Evolutionary conservation across 1,140 invertebrate genomes (phyloP).

Genomic region (Littorina saxatilis): DNA sequence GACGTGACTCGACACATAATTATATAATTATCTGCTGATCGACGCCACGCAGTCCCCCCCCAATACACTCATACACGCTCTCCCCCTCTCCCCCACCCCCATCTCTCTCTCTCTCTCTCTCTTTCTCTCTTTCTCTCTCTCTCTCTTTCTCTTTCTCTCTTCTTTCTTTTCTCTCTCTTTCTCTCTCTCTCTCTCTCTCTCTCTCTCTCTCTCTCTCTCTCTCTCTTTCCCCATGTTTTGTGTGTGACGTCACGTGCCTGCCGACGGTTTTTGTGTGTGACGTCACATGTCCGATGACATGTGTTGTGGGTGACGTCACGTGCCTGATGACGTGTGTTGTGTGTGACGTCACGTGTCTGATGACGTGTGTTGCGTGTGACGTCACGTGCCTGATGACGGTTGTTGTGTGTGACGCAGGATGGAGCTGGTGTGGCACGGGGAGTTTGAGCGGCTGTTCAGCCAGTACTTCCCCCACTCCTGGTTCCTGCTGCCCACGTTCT

Average conservation of each 20-base stretch:
- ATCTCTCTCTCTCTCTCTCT: neutral
- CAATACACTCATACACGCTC: too few relatives aligned
- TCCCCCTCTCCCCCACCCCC: neutral
- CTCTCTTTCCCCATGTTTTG: constrained; percentile 3
- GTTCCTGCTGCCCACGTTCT: constrained; percentile 68
- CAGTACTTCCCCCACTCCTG: constrained; percentile 71
- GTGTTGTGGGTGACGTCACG: too few relatives aligned
- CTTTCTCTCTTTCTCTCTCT: neutral
- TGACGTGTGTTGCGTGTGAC: neutral
- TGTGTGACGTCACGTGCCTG: neutral
- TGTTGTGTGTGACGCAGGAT: constrained; percentile 63
- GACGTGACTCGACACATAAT: too few relatives aligned
- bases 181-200: neutral
- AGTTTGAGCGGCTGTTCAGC: constrained; percentile 71
- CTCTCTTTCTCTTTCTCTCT: neutral
- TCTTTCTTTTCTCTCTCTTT: too few relatives aligned
- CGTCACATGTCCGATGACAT: too few relatives aligned
- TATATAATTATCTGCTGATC: too few relatives aligned
- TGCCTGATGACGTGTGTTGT: neutral
- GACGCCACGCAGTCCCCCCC: too few relatives aligned
- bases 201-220: neutral
- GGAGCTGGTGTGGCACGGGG: constrained; percentile 75
- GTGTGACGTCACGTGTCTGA: neutral
- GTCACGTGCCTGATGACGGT: neutral
- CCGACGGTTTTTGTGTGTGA: too few relatives aligned